phyloP scores from a whole-genome alignment of 2,113 vertebrate genomes.

The Oxygymnocypris stewartii region DNA sequence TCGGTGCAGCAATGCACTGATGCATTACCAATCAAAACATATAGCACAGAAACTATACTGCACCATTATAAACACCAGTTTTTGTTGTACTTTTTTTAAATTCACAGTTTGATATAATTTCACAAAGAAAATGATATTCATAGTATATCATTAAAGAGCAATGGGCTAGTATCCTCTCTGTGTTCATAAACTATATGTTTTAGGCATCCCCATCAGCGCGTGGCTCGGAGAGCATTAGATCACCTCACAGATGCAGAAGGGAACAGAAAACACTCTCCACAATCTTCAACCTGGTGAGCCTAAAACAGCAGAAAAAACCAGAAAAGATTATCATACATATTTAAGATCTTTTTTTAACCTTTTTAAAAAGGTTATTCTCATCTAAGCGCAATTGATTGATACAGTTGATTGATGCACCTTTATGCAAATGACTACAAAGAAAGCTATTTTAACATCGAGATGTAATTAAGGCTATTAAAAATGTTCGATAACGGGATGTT shows the following conservation, averaged over 20 bases:
- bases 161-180: conserved; percentile 22
- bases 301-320: not conserved
- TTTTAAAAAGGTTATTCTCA: not conserved
- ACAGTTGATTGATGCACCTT: conserved; percentile 1
- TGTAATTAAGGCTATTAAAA: conserved; percentile 36
- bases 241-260: conserved; percentile 72
- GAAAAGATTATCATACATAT: not conserved
- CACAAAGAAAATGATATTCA: not conserved
- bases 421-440: conserved; percentile 13
- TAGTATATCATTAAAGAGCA: conserved; percentile 10
- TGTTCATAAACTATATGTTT: conserved; percentile 64
- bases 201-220: conserved; percentile 69
- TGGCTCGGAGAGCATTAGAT: conserved; percentile 71
- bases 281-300: conserved; percentile 80
- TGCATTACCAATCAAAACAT: not conserved
- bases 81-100: not conserved
- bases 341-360: not conserved
- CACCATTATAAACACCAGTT: not conserved
- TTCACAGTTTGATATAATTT: not conserved
- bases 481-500: not conserved
- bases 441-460: conserved; percentile 10
- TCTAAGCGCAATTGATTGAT: not conserved
- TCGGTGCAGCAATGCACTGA: not conserved
- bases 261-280: conserved; percentile 78
- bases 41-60: not conserved